phyloP scores from a whole-genome alignment of 2,113 vertebrate species.

The Trichomycterus rosablanca region DNA sequence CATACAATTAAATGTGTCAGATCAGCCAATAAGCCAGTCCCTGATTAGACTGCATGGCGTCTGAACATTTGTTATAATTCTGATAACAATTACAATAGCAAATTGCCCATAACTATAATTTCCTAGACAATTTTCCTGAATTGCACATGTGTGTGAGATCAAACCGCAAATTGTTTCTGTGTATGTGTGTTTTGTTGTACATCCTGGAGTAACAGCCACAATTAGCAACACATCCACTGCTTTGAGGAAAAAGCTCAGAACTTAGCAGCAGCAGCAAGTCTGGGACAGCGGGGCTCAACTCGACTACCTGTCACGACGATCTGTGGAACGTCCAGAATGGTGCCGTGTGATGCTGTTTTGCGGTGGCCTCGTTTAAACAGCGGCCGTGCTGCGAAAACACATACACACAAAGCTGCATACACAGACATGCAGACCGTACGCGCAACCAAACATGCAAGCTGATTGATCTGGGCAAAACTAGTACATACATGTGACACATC shows the following conservation, averaged over 20 bases:
- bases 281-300: slow-evolving; percentile 48
- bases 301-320: slow-evolving; percentile 98
- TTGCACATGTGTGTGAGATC: neutral
- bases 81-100: too few species aligned
- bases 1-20: too few species aligned
- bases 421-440: slow-evolving; percentile 85
- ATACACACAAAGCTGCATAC: slow-evolving; percentile 80
- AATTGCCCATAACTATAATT: too few species aligned
- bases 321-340: slow-evolving; percentile 99
- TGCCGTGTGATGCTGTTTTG: slow-evolving; percentile 99
- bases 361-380: slow-evolving; percentile 98
- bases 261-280: neutral
- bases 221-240: slow-evolving; percentile 21
- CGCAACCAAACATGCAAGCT: slow-evolving; percentile 49
- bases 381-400: slow-evolving; percentile 91
- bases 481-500: slow-evolving; percentile 3
- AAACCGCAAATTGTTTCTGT: neutral
- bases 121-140: too few species aligned
- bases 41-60: too few species aligned
- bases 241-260: slow-evolving; percentile 21
- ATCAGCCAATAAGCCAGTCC: too few species aligned
- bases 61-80: too few species aligned
- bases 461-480: slow-evolving; percentile 4
- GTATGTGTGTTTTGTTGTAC: neutral
- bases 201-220: slow-evolving; percentile 81